Evolutionary conservation across 2,888 invertebrate genomes (phyloP), one percentile per base, ranked within the genome.

Genomic region (Drosophila multiciliata): DNA sequence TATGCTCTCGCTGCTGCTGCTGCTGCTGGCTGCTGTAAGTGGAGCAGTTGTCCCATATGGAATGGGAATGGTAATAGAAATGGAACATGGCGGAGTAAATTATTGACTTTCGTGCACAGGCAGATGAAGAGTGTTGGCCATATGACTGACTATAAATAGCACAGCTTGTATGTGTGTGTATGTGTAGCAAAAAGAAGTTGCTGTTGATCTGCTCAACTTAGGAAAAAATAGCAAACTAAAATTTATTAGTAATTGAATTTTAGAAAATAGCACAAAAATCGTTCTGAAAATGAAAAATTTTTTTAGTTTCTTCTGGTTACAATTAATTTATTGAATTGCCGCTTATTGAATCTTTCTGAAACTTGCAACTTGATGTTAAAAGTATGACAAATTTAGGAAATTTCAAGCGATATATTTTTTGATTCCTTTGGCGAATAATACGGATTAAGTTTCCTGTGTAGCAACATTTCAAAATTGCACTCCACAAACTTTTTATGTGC

Each of bases 121-220:
- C 23, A 45, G 15, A 40, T n/a, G n/a, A 9, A 40, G n/a, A 71
- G 55, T 26, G 49, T 40, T 49, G 50, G 63, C 32, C 59, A 35
- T 60, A 63, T 42, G 32, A 8, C 64, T 20, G 49, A 23, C 78
- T 82, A 80, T 79, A 85, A 89, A 85, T 85, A 87, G 88, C 75
- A 76, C 79, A 81, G 32, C 64, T 49, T 45, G 26, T 23, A 29
- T 54, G 45, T 53, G 38, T 50, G 42, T 60, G 59, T 42, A 50
- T 45, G 48, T 52, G 26, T 29, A 29, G 9, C 3, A 26, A 50
- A 54, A 26, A 35, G n/a, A 55, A 63, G 38, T 54, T 59, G 50
- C 40, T 61, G 49, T 9, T 50, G 38, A 45, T 23, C 23, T 15
- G 45, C 23, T 26, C 55, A 32, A 15, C 20, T 9, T 1, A 12